phyloP scores from a whole-genome alignment of 2,113 vertebrate species.

The Hypocryptadius cinnamomeus region DNA sequence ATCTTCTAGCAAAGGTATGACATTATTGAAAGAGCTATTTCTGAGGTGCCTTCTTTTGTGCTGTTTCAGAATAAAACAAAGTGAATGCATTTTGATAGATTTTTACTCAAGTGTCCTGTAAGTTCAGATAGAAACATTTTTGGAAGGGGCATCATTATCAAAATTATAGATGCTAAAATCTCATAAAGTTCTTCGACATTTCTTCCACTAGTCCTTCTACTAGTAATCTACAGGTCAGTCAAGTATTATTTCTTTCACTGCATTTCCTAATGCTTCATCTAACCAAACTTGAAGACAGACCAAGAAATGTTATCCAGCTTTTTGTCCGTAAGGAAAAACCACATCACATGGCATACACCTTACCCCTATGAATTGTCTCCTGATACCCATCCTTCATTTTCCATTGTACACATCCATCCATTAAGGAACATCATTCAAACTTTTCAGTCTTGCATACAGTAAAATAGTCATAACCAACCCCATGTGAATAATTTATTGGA shows the following conservation, averaged over 20 bases:
- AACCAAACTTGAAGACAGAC: neutral
- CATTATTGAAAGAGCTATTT: neutral
- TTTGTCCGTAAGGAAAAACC: neutral
- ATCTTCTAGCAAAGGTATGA: neutral
- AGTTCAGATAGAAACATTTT: neutral
- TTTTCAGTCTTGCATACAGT: neutral
- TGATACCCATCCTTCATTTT: neutral
- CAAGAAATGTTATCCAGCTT: neutral
- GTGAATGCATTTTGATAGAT: neutral
- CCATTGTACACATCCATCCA: neutral
- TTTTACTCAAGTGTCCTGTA: neutral
- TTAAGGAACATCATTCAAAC: neutral
- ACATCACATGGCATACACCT: neutral
- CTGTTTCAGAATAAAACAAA: neutral
- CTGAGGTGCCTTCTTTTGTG: neutral
- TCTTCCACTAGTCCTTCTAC: neutral
- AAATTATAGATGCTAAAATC: neutral
- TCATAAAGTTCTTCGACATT: neutral
- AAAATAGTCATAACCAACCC: neutral
- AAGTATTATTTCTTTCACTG: neutral
- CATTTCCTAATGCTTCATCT: neutral
- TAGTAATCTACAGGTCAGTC: neutral
- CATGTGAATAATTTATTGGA: neutral
- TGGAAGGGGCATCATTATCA: neutral
- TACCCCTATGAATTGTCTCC: neutral